Base-by-base conservation (phyloP, 2,113 vertebrate species). In the Dicaeum eximium region DNA sequence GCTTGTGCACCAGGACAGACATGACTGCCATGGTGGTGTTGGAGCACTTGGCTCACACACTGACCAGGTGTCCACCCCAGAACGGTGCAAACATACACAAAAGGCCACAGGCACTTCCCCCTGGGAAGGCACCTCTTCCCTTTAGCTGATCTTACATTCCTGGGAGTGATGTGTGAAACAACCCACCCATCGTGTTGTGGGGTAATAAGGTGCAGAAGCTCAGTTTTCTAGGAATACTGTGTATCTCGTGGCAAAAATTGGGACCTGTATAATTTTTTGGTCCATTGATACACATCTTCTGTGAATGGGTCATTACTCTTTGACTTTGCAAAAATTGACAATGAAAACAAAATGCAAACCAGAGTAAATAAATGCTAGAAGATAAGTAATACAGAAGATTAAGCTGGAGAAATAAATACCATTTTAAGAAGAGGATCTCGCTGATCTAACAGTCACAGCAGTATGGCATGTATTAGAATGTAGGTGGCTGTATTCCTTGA, bases 51-150 rank as follows among this genome's bases (percentile, higher is more conserved):
- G 30, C 56, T 80, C 47, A 66, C 10, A 7, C 24, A 33, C 31
- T 38, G 35, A 48, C 20, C 66, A 38, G 7, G 4, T 24, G 23
- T 42, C 28, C 18, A 14, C 24, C 54, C 70, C 70, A 57, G 42
- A 57, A 35, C 2, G 3, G 18, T 38, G 31, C 37, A 53, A 47
- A 66, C 15, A 51, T 4, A 37, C 10, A 71, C 18, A 81, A 70
- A 58, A 21, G 8, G n/a, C 10, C 38, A 64, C 0, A 0, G 7
- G 24, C 1, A 2, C 9, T 15, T 73, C 37, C 14, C 22, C 15
- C 17, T 19, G 10, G 16, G 54, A 62, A 64, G 13, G 19, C 13
- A 53, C 3, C 8, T 31, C 57, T 82, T 82, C 22, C 6, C 31
- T 67, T 48, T 33, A 22, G 35, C 35, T 80, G 19, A 48, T 48